Evolutionary conservation across 2,888 invertebrate genomes (phyloP).

Genomic region (Eugnorisma glareosa): DNA sequence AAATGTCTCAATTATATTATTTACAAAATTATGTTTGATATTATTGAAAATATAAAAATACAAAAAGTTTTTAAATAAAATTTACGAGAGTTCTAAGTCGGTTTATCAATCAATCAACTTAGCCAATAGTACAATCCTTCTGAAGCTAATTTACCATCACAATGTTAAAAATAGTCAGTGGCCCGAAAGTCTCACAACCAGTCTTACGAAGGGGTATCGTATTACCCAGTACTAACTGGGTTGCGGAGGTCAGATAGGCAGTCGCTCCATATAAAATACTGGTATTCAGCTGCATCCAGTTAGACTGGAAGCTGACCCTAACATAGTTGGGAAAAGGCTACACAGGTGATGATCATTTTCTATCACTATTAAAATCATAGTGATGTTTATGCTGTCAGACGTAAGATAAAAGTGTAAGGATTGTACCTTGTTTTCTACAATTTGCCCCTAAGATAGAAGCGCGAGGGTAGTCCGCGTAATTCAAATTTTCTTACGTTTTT

Average conservation of each 20-base stretch:
- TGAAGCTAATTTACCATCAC: background rate
- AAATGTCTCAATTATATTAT: background rate
- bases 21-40: background rate
- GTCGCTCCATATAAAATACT: background rate
- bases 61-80: constrained; percentile 5
- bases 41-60: constrained; percentile 6
- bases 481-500: too few relatives aligned
- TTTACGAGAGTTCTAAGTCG: background rate
- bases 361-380: background rate
- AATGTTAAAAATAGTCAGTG: background rate
- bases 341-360: background rate
- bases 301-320: background rate
- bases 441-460: background rate
- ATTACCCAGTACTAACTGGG: background rate
- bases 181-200: background rate
- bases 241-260: background rate
- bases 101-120: background rate
- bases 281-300: background rate
- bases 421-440: background rate
- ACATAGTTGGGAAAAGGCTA: background rate
- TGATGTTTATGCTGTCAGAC: background rate
- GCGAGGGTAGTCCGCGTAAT: too few relatives aligned
- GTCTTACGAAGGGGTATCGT: background rate
- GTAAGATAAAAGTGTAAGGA: background rate
- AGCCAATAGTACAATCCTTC: background rate